phyloP scores from a whole-genome alignment of 2,888 invertebrate genomes.

The Theretra japonica region DNA sequence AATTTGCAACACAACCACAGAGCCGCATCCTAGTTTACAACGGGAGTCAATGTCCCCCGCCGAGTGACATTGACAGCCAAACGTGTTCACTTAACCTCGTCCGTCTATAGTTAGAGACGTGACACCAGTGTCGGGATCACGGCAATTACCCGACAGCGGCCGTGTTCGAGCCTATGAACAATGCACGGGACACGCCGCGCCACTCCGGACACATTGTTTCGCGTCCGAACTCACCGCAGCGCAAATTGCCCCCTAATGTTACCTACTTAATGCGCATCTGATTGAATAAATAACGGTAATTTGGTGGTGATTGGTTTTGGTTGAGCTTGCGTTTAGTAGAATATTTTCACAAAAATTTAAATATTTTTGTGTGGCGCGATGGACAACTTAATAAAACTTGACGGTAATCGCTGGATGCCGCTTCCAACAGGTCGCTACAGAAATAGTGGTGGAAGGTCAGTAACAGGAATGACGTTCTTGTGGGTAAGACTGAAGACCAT shows the following conservation, averaged over 20 bases:
- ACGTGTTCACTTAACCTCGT: background rate
- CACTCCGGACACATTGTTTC: constrained; percentile 2
- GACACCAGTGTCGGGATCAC: constrained; percentile 6
- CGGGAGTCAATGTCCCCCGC: background rate
- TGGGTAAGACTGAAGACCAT: too few relatives aligned
- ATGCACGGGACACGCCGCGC: constrained; percentile 3
- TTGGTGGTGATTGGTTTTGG: background rate
- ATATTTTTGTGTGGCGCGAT: too few relatives aligned
- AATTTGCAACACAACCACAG: background rate
- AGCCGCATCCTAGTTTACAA: background rate
- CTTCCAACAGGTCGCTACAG: too few relatives aligned
- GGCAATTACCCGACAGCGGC: background rate
- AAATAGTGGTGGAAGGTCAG: too few relatives aligned
- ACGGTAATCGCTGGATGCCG: too few relatives aligned
- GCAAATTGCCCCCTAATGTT: background rate
- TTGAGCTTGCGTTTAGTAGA: background rate
- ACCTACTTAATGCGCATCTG: background rate
- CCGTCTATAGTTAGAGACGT: constrained; percentile 4
- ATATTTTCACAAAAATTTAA: too few relatives aligned
- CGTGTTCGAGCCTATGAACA: background rate
- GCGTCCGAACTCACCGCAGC: background rate
- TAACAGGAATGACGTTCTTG: too few relatives aligned
- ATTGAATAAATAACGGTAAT: background rate
- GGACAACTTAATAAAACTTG: too few relatives aligned
- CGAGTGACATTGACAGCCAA: background rate